Evolutionary conservation across 2,888 invertebrate species (phyloP), one percentile per base, ranked within the genome.

Genomic region (Oxytorus armatus): DNA sequence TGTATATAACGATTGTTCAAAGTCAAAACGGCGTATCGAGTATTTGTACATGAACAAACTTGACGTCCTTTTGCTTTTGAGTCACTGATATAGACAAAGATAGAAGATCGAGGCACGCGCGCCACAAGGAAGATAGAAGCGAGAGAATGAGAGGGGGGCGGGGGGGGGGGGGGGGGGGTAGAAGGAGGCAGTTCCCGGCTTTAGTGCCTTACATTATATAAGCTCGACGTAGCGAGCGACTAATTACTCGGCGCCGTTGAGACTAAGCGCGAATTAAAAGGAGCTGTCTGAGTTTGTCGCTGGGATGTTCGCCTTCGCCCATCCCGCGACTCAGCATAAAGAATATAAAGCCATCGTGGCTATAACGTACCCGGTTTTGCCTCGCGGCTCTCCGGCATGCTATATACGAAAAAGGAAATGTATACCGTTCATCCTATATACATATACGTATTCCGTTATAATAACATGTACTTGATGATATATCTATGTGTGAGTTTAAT

Each of bases 181-280:
- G 16, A 77, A 36, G 16, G 29, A 42, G 47, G 63, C 68, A 47
- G 70, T 66, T 73, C 73, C 33, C 61, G 65, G 76, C 77, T 82
- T 82, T 81, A 83, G 79, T 80, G 82, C 81, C 81, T 84, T 83
- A 82, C 81, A 82, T 83, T 82, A 81, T 84, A 84, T 81, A 79
- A 84, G 81, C 78, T 82, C 66, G 51, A 61, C 76, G 83, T 79
- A 79, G 73, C 75, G 80, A 79, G 87, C 88, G 88, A 90, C 90
- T 91, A 91, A 91, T 91, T 91, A 91, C 89, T 88, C 89, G 89
- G 88, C 90, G 89, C 88, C 88, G 89, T 88, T 90, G 89, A 88
- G 89, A 88, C 88, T 90, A 89, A 90, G 88, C 88, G 89, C 86
- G 89, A 89, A 90, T 90, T 90, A 91, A 91, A 90, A 90, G 88